Percentiles rank a stretch among this genome's conserved stretches.
These are phyloP conservation scores for Gallinago nigripennis DNA, from an alignment of 2,797 vertebrate species.

Conservation along the genomic window DNA sequence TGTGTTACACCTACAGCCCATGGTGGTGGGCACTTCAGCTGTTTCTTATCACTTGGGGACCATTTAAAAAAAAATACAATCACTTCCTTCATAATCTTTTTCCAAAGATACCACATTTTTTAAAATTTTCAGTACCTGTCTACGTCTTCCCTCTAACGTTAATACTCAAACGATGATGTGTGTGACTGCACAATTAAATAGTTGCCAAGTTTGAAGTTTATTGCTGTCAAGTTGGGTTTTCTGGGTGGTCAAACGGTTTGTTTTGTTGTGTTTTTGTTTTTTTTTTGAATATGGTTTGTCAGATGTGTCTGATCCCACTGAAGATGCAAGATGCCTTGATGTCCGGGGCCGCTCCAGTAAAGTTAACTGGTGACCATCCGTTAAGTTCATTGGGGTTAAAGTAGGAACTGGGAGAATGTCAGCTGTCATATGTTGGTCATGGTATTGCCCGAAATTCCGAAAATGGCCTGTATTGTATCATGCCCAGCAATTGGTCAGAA, in stretches of 20 bases:
- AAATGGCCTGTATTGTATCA: neutral
- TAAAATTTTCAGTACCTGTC: neutral
- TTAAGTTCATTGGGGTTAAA: neutral
- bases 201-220: neutral
- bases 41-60: neutral
- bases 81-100: neutral
- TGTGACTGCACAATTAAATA: rapidly evolving
- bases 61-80: neutral
- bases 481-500: neutral
- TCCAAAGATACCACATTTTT: neutral
- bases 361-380: neutral
- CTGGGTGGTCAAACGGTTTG: neutral
- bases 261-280: neutral
- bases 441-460: neutral
- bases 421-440: neutral
- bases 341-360: neutral
- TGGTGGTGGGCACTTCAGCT: neutral
- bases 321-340: neutral
- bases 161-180: neutral
- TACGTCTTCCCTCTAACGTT: neutral
- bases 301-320: neutral
- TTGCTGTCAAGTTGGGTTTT: neutral
- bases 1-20: neutral
- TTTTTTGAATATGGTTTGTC: neutral
- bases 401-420: neutral